Percentiles rank a stretch among this genome's conserved stretches.
Conservation (phyloP, 2,888 invertebrate species). For the Synanthedon andrenaeformis region DNA sequence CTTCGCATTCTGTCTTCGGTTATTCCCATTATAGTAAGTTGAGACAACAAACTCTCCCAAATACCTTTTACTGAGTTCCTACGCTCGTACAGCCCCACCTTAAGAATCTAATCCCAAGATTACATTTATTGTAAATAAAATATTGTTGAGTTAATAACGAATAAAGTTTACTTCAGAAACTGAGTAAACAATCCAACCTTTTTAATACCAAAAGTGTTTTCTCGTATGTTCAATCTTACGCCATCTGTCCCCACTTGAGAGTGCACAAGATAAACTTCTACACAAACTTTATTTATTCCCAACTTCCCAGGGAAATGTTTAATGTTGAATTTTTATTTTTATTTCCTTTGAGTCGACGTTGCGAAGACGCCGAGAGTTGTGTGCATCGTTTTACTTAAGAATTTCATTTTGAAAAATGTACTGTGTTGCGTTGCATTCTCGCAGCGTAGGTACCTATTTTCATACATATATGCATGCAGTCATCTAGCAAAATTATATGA, state of each 20-base stretch:
- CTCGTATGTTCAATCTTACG: neutral
- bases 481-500: neutral
- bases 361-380: constrained; percentile 5
- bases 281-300: constrained; percentile 44
- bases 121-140: too few species aligned
- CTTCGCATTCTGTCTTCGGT: too few species aligned
- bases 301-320: constrained; percentile 44
- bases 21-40: too few species aligned
- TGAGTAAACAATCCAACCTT: neutral
- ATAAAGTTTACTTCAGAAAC: too few species aligned
- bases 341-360: constrained; percentile 18
- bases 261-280: constrained; percentile 21
- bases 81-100: too few species aligned
- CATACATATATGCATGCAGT: neutral
- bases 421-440: constrained; percentile 13
- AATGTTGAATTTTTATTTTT: constrained; percentile 50
- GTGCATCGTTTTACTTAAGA: constrained; percentile 24
- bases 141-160: too few species aligned
- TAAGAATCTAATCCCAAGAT: too few species aligned
- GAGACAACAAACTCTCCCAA: too few species aligned
- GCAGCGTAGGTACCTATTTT: neutral
- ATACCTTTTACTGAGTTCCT: too few species aligned
- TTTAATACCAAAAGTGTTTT: neutral
- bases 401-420: constrained; percentile 31
- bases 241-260: constrained; percentile 5